Percentiles rank a stretch among this genome's conserved stretches.
Evolutionary conservation across 2,113 vertebrate species (phyloP).

Genomic region (Ondatra zibethicus): DNA sequence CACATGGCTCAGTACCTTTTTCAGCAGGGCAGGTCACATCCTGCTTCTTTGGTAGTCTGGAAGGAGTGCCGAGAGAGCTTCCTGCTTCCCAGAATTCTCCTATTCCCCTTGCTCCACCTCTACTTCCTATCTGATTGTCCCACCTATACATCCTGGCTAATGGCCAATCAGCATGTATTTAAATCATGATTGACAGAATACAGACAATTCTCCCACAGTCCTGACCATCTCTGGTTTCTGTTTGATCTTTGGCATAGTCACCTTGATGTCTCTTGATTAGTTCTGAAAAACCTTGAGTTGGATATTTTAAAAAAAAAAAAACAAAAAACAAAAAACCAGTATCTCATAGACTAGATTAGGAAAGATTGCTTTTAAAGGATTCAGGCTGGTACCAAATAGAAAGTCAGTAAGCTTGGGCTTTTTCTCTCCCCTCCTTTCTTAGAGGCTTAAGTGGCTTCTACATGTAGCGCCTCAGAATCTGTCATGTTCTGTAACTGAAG

Average conservation of each 20-base stretch:
- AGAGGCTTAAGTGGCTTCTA: background rate
- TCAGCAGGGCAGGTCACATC: too few species aligned
- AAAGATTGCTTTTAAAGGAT: background rate
- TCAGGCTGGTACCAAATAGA: background rate
- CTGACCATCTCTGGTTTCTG: background rate
- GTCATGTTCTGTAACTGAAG: background rate
- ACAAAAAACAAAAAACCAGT: background rate
- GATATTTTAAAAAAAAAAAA: background rate
- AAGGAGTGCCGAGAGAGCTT: too few species aligned
- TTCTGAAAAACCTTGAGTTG: slow-evolving; percentile 36
- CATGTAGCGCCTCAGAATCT: background rate
- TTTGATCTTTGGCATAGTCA: slow-evolving; percentile 4
- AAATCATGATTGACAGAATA: too few species aligned
- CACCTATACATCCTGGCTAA: too few species aligned
- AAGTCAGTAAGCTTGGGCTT: background rate
- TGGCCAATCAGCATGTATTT: too few species aligned
- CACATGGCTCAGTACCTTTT: too few species aligned
- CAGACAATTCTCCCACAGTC: too few species aligned
- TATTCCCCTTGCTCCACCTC: too few species aligned
- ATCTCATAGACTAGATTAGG: background rate
- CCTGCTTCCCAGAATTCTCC: too few species aligned
- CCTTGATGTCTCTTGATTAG: background rate
- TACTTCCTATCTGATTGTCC: too few species aligned
- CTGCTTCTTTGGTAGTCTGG: too few species aligned
- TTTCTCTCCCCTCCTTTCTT: background rate